Conservation (phyloP, 2,113 vertebrate species). For the Campylorhamphus procurvoides region DNA sequence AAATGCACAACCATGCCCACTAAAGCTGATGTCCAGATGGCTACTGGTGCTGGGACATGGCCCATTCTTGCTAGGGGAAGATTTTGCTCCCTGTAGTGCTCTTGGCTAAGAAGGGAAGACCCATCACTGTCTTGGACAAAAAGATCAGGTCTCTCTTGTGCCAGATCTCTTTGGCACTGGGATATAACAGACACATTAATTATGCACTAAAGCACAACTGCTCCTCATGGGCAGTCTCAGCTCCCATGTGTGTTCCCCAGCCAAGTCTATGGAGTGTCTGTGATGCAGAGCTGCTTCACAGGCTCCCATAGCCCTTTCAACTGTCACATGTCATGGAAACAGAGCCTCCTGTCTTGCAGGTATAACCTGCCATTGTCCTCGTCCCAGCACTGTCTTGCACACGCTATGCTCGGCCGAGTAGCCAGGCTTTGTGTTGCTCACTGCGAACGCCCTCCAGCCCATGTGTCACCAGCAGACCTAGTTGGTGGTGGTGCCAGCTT, state of each 20-base stretch:
- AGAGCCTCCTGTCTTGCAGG: slow-evolving; percentile 9
- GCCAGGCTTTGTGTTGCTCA: not conserved
- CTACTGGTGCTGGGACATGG: not conserved
- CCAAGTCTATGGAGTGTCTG: not conserved
- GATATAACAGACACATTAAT: not conserved
- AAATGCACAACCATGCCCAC: not conserved
- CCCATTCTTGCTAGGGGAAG: not conserved
- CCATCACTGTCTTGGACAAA: not conserved
- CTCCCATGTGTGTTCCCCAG: fast-evolving
- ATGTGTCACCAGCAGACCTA: not conserved
- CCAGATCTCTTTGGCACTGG: not conserved
- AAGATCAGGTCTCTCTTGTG: not conserved
- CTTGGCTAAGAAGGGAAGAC: not conserved
- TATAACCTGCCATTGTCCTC: not conserved
- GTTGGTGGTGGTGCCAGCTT: not conserved
- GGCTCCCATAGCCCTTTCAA: not conserved
- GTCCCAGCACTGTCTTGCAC: fast-evolving
- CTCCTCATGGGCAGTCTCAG: not conserved
- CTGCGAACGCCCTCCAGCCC: not conserved
- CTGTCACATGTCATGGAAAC: fast-evolving
- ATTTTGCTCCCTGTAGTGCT: not conserved
- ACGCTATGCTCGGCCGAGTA: fast-evolving
- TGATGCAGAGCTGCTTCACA: not conserved
- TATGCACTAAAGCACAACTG: not conserved
- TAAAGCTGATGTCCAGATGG: not conserved